These are phyloP conservation scores for Hydriomena furcata DNA, from an alignment of 2,888 invertebrate genomes.

Conservation along the genomic window DNA sequence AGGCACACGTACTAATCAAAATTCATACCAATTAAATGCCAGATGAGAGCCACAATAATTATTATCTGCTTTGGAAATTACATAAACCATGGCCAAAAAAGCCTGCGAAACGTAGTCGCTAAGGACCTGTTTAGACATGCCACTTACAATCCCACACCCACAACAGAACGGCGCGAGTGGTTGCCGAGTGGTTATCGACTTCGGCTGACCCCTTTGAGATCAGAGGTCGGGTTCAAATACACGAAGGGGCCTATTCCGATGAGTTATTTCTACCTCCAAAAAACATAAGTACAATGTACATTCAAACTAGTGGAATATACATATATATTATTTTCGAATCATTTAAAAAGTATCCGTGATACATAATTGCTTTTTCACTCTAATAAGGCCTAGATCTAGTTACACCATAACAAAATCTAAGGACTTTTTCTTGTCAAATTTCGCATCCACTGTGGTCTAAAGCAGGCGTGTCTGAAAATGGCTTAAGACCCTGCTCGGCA, in stretches of 20 bases:
- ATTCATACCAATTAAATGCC: slow-evolving; percentile 24
- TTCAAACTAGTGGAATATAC: too few relatives aligned
- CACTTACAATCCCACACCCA: slow-evolving; percentile 2
- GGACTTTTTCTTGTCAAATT: not conserved
- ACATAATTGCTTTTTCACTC: too few relatives aligned
- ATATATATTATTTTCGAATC: too few relatives aligned
- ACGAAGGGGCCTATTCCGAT: not conserved
- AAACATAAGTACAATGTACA: too few relatives aligned
- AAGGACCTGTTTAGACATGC: slow-evolving; percentile 8
- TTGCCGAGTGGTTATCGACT: slow-evolving; percentile 4
- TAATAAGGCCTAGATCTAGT: too few relatives aligned
- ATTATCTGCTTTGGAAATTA: slow-evolving; percentile 12
- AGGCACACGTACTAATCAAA: slow-evolving; percentile 22
- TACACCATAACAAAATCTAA: not conserved
- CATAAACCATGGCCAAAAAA: slow-evolving; percentile 10
- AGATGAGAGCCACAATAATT: slow-evolving; percentile 5
- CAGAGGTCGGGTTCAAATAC: slow-evolving; percentile 5
- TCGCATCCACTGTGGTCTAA: not conserved
- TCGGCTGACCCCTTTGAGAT: slow-evolving; percentile 6
- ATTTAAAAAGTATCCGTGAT: too few relatives aligned
- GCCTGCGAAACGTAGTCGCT: slow-evolving; percentile 5
- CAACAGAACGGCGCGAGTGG: not conserved
- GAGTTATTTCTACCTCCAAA: too few relatives aligned
- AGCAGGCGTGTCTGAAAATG: slow-evolving; percentile 3
- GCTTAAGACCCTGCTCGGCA: slow-evolving; percentile 12